Evolutionary conservation across 2,797 vertebrate species (phyloP).

Genomic region (Rachycentron canadum): DNA sequence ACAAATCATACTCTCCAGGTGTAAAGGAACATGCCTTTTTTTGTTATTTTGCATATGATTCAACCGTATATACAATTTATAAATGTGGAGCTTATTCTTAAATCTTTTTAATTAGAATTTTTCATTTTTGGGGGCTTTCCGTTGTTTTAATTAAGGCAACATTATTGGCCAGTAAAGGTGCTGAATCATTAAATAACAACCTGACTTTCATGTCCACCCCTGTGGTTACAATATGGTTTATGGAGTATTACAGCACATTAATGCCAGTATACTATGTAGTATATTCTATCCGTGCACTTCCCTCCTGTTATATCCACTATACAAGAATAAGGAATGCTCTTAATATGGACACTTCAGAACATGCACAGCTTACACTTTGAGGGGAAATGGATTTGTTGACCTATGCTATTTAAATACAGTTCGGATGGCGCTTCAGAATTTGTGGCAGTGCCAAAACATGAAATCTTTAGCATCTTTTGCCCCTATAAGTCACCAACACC

Average conservation of each 20-base stretch:
- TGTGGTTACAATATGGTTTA: background rate
- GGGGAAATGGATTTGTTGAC: constrained; percentile 7
- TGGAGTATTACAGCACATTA: background rate
- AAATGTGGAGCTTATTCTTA: background rate
- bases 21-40: too few relatives aligned
- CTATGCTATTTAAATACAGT: background rate
- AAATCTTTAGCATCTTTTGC: constrained; percentile 13
- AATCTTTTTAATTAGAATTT: too few relatives aligned
- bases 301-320: background rate
- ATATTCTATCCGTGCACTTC: background rate
- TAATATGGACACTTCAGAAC: too few relatives aligned
- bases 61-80: background rate
- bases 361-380: background rate
- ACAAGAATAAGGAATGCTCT: background rate
- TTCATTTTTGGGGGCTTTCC: too few relatives aligned
- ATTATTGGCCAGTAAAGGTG: background rate
- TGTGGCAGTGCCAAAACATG: background rate
- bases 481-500: background rate
- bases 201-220: background rate
- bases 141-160: background rate
- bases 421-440: background rate
- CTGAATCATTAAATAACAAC: background rate
- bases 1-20: too few relatives aligned
- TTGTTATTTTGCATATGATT: too few relatives aligned
- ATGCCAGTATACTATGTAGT: background rate